phyloP scores from a whole-genome alignment of 1,140 invertebrate species.

The silkworm (Bombyx mori) region ASM3026992v2 NC_085118.1:8539001-8539500 shows the following conservation, averaged over 20 bases:
- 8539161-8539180: no score
- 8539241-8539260: background rate
- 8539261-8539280: conserved; percentile 18
- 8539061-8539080: no score
- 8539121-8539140: no score
- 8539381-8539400: conserved; percentile 71
- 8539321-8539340: conserved; percentile 53
- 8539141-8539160: no score
- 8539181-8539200: no score
- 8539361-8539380: conserved; percentile 70
- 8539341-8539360: conserved; percentile 66
- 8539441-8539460: conserved; percentile 50
- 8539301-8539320: conserved; percentile 66
- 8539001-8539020: no score
- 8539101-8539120: no score
- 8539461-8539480: conserved; percentile 27
- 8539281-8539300: conserved; percentile 59
- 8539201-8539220: no score
- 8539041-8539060: no score
- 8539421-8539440: conserved; percentile 69
- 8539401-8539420: conserved; percentile 70
- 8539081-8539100: no score
- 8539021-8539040: no score
- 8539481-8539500: conserved; percentile 38
- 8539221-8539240: no score